Evolutionary conservation across 2,888 invertebrate species (phyloP).

Genomic region (Bugulina stolonifera): DNA sequence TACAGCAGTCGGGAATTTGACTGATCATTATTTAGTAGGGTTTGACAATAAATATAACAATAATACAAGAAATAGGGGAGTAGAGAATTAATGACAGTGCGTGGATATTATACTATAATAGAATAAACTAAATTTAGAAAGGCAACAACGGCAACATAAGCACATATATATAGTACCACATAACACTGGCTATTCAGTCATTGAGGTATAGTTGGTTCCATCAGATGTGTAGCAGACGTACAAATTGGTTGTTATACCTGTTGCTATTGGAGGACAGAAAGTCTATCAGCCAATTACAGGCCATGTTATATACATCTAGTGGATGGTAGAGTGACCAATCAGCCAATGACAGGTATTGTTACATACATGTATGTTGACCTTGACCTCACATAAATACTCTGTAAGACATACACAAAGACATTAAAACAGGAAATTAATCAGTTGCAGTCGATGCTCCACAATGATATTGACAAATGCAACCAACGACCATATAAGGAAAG

Average conservation of each 20-base stretch:
- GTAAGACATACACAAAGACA: constrained; percentile 25
- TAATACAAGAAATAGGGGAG: background rate
- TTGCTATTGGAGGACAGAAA: background rate
- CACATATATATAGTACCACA: too few relatives aligned
- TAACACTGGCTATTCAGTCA: background rate
- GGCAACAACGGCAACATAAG: background rate
- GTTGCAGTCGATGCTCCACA: background rate
- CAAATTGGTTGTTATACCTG: background rate
- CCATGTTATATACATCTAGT: constrained; percentile 12
- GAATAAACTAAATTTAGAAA: background rate
- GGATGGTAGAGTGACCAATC: constrained; percentile 8
- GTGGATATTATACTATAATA: background rate
- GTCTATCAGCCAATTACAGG: constrained; percentile 10
- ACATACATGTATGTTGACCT: constrained; percentile 26
- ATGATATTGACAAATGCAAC: too few relatives aligned
- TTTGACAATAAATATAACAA: background rate
- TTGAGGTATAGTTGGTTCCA: background rate
- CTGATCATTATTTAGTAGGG: background rate
- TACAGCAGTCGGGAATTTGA: too few relatives aligned
- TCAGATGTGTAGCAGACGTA: background rate
- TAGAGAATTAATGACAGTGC: background rate
- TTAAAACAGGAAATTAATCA: background rate
- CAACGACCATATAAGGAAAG: too few relatives aligned
- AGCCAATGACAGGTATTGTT: constrained; percentile 15
- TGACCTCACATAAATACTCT: constrained; percentile 26